Evolutionary conservation across 2,888 invertebrate species (phyloP), one percentile per base, ranked within the genome.

Genomic region (Lypha dubia): DNA sequence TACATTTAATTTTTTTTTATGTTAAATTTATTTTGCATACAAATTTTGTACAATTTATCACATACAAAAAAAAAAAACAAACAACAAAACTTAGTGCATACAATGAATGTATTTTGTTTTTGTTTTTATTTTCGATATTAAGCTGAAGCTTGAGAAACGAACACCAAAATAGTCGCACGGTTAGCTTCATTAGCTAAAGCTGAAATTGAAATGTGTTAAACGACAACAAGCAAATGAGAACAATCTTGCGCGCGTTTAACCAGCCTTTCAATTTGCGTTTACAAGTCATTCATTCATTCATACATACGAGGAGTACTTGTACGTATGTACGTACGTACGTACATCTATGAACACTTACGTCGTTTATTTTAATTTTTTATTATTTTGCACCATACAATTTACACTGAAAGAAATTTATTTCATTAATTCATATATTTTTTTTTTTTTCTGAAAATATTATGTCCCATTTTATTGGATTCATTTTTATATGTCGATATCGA

Each of bases 151-250:
- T 63, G 46, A 70, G 65, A 67, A 60, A 70, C 51, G 70, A 46
- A 70, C 70, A 65, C 58, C 65, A 65, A 82, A 82, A 75, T 65
- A 71, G 53, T 67, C 56, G 56, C 76, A 74, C 56, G 75, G 49
- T 71, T 53, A 62, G 76, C 76, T 74, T 79, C 79, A 79, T 49
- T 49, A 75, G 75, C 41, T 75, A 38, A n/a, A 51, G 71, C 51
- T 74, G 17, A 44, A 74, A 74, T 68, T 53, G 17, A 68, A 58
- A 49, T 60, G 70, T 75, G 73, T 62, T 79, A 58, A 74, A 71
- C n/a, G n/a, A n/a, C n/a, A n/a, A n/a, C 49, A 71, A 71, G 49
- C 60, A 65, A 79, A 65, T 73, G 76, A 76, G 73, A 80, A 71
- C 62, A 84, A 28, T 71, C 9, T 65, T 79, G 77, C 17, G 71